Evolutionary conservation across 2,797 vertebrate species (phyloP).

Genomic region (Anas georgica): DNA sequence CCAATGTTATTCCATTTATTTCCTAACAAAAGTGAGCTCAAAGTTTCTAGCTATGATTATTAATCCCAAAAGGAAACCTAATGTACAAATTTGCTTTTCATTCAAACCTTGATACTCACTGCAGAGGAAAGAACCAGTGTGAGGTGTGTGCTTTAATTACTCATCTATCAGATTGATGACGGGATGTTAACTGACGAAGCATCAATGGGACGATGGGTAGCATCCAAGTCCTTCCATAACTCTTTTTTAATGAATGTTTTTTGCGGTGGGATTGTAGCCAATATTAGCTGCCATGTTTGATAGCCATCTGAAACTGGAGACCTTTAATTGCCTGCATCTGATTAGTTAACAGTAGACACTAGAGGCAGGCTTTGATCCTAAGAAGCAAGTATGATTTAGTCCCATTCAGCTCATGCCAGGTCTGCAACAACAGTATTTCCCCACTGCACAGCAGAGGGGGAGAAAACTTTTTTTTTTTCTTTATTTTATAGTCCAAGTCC

Average conservation of each 20-base stretch:
- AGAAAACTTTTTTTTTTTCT: neutral
- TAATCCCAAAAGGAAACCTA: neutral
- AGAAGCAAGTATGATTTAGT: neutral
- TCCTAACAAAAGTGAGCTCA: neutral
- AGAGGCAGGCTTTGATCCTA: neutral
- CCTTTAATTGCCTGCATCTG: neutral
- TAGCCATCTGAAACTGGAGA: neutral
- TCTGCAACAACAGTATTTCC: neutral
- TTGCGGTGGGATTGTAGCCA: neutral
- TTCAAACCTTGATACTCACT: neutral
- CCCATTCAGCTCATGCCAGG: neutral
- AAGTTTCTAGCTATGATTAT: neutral
- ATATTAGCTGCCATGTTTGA: neutral
- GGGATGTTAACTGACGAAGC: neutral
- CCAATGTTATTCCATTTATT: neutral
- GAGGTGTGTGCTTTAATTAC: constrained; percentile 29
- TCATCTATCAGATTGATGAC: neutral
- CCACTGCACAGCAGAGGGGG: neutral
- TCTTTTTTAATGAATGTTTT: constrained; percentile 20
- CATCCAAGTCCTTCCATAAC: neutral
- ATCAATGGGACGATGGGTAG: constrained; percentile 9
- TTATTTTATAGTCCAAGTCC: neutral
- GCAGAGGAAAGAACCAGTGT: neutral
- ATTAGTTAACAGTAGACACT: neutral
- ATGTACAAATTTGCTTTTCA: neutral